Evolutionary conservation across 2,888 invertebrate species (phyloP).

Genomic region (Stratiomys singularior): DNA sequence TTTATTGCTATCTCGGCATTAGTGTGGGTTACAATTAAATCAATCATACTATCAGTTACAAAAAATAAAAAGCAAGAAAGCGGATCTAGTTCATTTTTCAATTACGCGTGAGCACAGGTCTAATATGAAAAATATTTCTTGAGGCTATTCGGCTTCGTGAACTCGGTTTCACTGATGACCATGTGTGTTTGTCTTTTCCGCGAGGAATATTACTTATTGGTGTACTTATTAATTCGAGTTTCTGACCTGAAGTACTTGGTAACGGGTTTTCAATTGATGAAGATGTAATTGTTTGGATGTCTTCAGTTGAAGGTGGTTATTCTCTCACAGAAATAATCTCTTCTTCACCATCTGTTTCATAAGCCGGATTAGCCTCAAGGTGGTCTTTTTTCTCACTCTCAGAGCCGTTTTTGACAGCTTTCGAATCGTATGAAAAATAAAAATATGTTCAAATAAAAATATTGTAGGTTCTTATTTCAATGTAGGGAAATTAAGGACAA

Average conservation of each 20-base stretch:
- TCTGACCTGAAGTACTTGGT: neutral
- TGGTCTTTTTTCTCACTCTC: too few species aligned
- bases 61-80: neutral
- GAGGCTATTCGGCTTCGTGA: neutral
- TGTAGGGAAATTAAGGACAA: too few species aligned
- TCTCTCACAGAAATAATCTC: too few species aligned
- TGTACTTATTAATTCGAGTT: neutral
- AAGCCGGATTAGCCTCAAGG: too few species aligned
- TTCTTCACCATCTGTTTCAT: too few species aligned
- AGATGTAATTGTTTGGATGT: too few species aligned
- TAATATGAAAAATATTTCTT: neutral
- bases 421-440: too few species aligned
- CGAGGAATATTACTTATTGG: neutral
- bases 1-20: slow-evolving; percentile 5
- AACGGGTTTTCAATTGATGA: neutral
- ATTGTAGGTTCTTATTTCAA: too few species aligned
- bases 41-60: neutral
- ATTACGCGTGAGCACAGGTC: neutral
- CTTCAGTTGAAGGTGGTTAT: too few species aligned
- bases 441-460: too few species aligned
- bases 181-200: neutral
- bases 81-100: neutral
- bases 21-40: neutral
- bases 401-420: too few species aligned
- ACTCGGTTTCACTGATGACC: neutral